Base-by-base conservation (phyloP, 2,888 invertebrate species). In the Laothoe populi region DNA sequence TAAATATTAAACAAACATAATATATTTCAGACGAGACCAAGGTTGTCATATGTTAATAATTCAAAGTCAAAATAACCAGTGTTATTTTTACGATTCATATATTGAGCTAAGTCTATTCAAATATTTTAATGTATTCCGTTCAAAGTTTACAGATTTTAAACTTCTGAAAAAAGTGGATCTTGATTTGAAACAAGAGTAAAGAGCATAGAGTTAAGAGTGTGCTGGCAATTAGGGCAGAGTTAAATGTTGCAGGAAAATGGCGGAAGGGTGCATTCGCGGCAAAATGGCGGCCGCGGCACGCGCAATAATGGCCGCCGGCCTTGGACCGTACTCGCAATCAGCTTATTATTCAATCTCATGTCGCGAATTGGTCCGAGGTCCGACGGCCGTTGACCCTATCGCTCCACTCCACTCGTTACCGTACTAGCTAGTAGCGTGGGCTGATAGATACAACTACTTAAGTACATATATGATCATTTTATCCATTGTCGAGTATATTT, bases 291-390 rank as follows among this genome's bases (percentile, higher is more conserved):
- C 84, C 77, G 73, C 70, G 74, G 77, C 77, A 80, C 81, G 75
- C 80, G 79, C 82, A 79, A 84, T 79, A 86, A 89, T 90, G 88
- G 88, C 87, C 70, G 82, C 82, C 84, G 91, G 91, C 92, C 91
- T 91, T 91, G 91, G 83, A 79, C 73, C 76, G 82, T 78, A 84
- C 81, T 86, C 83, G 88, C 90, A 88, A 90, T 90, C 91, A 90
- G 87, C 88, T 88, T 91, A 90, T 91, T 92, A 92, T 92, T 92
- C 92, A 92, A 92, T 92, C 92, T 90, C 90, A 88, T 90, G 88
- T 92, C 88, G 90, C 90, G 87, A 92, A 92, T 92, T 92, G 89
- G 92, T 90, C 84, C 92, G 92, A 92, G 92, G 92, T 87, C 87
- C 77, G 75, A 66, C 78, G 91, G 86, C 73, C 87, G 78, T 85